Evolutionary conservation across 2,888 invertebrate genomes (phyloP).

Genomic region (Calliphora vomitoria): DNA sequence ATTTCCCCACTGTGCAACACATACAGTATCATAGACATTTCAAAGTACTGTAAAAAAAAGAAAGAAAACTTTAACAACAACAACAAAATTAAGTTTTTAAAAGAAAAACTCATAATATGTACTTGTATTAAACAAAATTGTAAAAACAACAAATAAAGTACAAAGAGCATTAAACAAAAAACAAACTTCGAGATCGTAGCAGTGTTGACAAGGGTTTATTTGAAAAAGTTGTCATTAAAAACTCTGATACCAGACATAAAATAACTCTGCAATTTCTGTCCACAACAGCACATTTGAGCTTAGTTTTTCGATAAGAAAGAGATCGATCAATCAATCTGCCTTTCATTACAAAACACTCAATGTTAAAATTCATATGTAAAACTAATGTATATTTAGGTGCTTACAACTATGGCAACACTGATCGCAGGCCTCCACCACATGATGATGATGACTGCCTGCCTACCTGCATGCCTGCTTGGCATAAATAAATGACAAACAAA

Average conservation of each 20-base stretch:
- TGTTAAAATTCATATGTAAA: too few relatives aligned
- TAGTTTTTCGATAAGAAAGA: too few relatives aligned
- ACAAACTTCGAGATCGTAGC: not conserved
- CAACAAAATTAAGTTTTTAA: not conserved
- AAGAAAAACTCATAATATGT: not conserved
- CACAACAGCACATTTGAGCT: too few relatives aligned
- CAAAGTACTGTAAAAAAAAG: not conserved
- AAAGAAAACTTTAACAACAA: conserved; percentile 6
- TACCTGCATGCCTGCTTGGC: not conserved
- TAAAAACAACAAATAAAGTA: not conserved
- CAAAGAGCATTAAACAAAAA: not conserved
- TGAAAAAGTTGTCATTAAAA: too few relatives aligned
- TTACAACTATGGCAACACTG: too few relatives aligned
- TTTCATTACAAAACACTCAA: too few relatives aligned
- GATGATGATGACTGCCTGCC: conserved; percentile 14
- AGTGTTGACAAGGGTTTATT: too few relatives aligned
- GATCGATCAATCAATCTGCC: too few relatives aligned
- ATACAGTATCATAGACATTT: not conserved
- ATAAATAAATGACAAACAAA: conserved; percentile 24
- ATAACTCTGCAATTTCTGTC: too few relatives aligned
- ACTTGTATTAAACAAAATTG: not conserved
- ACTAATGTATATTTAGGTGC: too few relatives aligned
- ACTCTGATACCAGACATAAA: too few relatives aligned
- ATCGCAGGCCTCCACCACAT: conserved; percentile 9
- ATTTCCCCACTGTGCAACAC: not conserved